Conservation (phyloP, 1,140 invertebrate genomes). For the Musca domestica region DNA sequence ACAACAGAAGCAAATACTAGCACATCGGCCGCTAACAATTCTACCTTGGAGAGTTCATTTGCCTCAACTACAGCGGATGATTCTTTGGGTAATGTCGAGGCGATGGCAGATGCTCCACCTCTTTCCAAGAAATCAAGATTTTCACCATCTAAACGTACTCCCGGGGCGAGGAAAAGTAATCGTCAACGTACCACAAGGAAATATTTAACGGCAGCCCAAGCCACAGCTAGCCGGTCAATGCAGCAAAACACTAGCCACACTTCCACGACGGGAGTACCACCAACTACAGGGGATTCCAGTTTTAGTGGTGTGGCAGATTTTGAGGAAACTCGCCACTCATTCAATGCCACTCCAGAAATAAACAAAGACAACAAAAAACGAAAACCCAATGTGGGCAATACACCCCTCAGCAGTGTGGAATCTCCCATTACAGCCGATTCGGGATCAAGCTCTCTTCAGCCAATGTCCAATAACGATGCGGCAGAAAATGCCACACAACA, state of each 20-base stretch:
- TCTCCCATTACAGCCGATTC: slow-evolving; percentile 37
- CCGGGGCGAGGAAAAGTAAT: slow-evolving; percentile 44
- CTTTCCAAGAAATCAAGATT: slow-evolving; percentile 32
- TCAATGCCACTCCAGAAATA: slow-evolving; percentile 33
- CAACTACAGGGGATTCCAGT: slow-evolving; percentile 2
- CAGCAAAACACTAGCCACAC: background rate
- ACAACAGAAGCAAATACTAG: too few species aligned
- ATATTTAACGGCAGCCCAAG: slow-evolving; percentile 27
- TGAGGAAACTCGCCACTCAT: slow-evolving; percentile 37
- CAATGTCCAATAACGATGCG: background rate
- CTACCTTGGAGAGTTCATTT: background rate
- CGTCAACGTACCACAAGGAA: slow-evolving; percentile 45
- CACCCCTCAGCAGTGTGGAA: slow-evolving; percentile 32
- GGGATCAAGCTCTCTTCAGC: slow-evolving; percentile 35
- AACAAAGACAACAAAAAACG: slow-evolving; percentile 38
- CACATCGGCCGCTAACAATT: background rate
- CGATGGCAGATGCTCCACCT: background rate
- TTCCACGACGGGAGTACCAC: background rate
- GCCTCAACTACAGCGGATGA: background rate
- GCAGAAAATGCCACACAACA: slow-evolving; percentile 31
- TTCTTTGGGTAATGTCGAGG: background rate
- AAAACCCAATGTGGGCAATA: slow-evolving; percentile 28
- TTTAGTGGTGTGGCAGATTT: slow-evolving; percentile 27
- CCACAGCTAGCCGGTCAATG: background rate
- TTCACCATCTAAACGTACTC: slow-evolving; percentile 34